Base-by-base conservation (phyloP, 2,113 vertebrate genomes). In the Thermophis baileyi region DNA sequence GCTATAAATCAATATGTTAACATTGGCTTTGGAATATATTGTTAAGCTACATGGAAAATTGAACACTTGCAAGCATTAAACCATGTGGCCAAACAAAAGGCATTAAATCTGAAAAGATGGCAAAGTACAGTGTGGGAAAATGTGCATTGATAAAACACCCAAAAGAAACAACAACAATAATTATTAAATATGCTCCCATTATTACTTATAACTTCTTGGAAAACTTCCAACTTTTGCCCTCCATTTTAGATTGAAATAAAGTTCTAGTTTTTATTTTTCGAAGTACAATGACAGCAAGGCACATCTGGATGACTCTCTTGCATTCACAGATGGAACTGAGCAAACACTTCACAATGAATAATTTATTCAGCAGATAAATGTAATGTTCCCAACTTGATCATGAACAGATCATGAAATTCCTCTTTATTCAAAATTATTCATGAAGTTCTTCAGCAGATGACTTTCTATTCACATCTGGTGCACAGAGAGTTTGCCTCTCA, bases 321-420 rank as follows among this genome's bases (percentile, higher is more conserved):
- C 46, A 88, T 46, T 94, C 90, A 92, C 92, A 96, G 96, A 94
- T 94, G 90, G 50, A 94, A 16, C 87, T 93, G 90, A 95, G 90
- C n/a, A 96, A 96, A 94, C 92, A 92, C 57, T 96, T 97, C 81
- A 94, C 86, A 93, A 93, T 89, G 91, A 96, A 95, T 95, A 94
- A 93, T 95, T 96, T 96, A 94, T 95, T 57, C 24, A 88, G 25
- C 50, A 95, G 47, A 94, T 24, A 95, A 95, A 94, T 92, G 2
- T 49, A 90, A 92, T 74, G 27, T 90, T 95, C 55, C 11, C 50
- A 93, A 53, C 20, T 96, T 88, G 53, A 92, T 96, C 91, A 95
- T 85, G 87, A 95, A 91, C 89, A 95, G 50, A 94, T 93, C 35
- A 94, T 91, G 91, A 93, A 88, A 93, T 92, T 90, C 50, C 53